phyloP scores from a whole-genome alignment of 2,888 invertebrate species.

The Barypeithes pellucidus region DNA sequence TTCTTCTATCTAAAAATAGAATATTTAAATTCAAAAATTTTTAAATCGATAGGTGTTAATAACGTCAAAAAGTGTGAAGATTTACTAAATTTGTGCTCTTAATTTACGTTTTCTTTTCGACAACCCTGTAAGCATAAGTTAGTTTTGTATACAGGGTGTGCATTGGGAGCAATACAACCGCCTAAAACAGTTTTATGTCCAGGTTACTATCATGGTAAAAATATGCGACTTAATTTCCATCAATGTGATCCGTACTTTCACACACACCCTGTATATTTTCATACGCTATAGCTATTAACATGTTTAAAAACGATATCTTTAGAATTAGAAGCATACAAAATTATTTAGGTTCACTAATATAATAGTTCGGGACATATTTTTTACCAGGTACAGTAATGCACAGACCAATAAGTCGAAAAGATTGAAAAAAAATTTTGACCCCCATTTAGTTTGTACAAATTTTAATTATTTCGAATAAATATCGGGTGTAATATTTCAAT shows the following conservation, averaged over 20 bases:
- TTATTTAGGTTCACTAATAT: slow-evolving; percentile 4
- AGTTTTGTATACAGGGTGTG: slow-evolving; percentile 26
- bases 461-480: too few species aligned
- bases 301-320: slow-evolving; percentile 16
- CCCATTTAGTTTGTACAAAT: neutral
- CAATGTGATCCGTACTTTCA: neutral
- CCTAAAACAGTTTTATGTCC: too few species aligned
- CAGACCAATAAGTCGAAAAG: neutral
- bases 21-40: slow-evolving; percentile 2
- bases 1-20: slow-evolving; percentile 4
- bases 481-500: too few species aligned
- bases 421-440: too few species aligned
- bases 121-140: slow-evolving; percentile 50
- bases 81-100: slow-evolving; percentile 37
- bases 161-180: too few species aligned
- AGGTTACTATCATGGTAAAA: neutral
- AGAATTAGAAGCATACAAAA: slow-evolving; percentile 26
- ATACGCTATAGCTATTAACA: slow-evolving; percentile 15
- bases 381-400: neutral
- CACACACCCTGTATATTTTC: slow-evolving; percentile 23
- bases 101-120: slow-evolving; percentile 36
- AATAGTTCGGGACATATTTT: neutral
- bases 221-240: neutral
- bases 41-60: slow-evolving; percentile 27
- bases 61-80: slow-evolving; percentile 42